Evolutionary conservation across 1,140 invertebrate genomes (phyloP).

Genomic region (Plutomurus gul): DNA sequence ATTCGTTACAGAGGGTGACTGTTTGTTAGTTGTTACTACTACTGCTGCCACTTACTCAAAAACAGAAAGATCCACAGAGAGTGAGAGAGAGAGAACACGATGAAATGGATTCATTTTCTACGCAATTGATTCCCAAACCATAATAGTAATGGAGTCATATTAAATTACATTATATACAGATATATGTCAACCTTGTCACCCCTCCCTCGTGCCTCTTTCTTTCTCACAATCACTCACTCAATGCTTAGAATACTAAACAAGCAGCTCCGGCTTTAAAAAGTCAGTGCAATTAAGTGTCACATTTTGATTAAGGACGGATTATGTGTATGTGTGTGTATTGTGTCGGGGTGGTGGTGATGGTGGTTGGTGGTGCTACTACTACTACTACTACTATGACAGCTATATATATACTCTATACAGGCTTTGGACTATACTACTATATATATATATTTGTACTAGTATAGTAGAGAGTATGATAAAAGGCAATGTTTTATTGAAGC

Average conservation of each 20-base stretch:
- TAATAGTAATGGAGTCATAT: conserved; percentile 22
- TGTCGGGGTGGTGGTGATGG: neutral
- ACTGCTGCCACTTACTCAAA: too few relatives aligned
- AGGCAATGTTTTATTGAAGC: conserved; percentile 8
- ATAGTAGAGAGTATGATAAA: neutral
- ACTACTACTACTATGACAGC: neutral
- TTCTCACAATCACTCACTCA: conserved; percentile 13
- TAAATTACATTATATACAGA: conserved; percentile 33
- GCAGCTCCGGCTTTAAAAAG: conserved; percentile 37
- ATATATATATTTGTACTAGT: neutral
- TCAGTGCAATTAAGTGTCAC: conserved; percentile 46
- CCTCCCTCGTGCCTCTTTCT: conserved; percentile 12
- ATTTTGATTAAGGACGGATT: conserved; percentile 48
- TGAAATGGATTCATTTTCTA: conserved; percentile 42
- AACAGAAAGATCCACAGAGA: neutral
- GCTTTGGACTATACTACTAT: too few relatives aligned
- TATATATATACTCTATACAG: too few relatives aligned
- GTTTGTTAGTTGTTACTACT: too few relatives aligned
- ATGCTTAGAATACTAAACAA: conserved; percentile 23
- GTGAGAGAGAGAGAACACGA: neutral
- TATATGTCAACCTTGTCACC: conserved; percentile 16
- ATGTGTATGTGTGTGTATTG: neutral
- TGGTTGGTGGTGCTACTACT: neutral
- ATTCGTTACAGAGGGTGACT: too few relatives aligned
- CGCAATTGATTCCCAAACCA: conserved; percentile 45